Evolutionary conservation across 2,113 vertebrate genomes (phyloP), one percentile per base, ranked within the genome.

Genomic region (Atrichornis clamosus): DNA sequence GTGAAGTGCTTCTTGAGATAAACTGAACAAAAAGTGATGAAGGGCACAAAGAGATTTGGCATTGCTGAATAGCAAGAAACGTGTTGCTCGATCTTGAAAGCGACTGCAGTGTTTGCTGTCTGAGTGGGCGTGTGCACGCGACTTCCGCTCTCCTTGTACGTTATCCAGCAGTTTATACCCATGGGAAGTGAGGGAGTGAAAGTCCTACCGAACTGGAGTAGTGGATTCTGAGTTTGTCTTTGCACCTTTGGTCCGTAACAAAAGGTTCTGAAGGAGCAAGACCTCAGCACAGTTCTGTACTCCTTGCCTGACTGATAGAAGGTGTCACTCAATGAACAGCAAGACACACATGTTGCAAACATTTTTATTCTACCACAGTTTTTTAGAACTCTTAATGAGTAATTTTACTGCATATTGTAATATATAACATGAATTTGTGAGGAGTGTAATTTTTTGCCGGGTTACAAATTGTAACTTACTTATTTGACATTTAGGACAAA

Each of bases 1-100:
- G 56, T 81, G 90, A 90, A 72, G 49, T 84, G 53, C 49, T 90
- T 93, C 68, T 78, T 0, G 9, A 94, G 73, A 84, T 52, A 81
- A 90, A 78, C 15, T 5, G 56, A 81, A 74, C 42, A 80, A 92
- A 85, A 88, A 75, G 28, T 7, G 3, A n/a, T 68, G 89, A 89
- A 85, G 82, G 59, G 52, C 8, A 10, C 27, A 33, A 21, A 49
- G 89, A 90, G 35, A 14, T 65, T 58, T 83, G 75, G 67, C 39
- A 27, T 44, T 60, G 79, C 58, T 68, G 55, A 56, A 23, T 13
- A 63, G 56, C 28, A 49, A 33, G 59, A 77, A 28, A 30, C 8
- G 17, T 20, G 14, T 18, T 81, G 56, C 39, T 69, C 2, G 7
- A 39, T 89, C 82, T 87, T 64, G 78, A 90, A 93, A 92, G 87